Evolutionary conservation across 2,888 invertebrate species (phyloP).

Genomic region (Troilus luridus): DNA sequence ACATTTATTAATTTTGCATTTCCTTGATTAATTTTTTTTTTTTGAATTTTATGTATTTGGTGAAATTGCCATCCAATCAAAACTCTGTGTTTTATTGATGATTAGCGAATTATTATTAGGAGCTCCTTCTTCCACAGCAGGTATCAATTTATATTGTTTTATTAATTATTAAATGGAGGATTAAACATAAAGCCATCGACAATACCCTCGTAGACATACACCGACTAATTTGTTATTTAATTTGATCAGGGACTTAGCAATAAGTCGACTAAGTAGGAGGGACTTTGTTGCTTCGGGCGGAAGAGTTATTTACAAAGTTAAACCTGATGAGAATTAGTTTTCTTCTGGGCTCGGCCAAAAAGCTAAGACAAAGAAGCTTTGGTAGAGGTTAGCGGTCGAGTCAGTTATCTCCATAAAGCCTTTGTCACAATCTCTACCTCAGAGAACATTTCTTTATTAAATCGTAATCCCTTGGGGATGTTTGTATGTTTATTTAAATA

Average conservation of each 20-base stretch:
- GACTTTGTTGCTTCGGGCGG: neutral
- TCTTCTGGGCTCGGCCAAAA: neutral
- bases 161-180: no score
- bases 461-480: neutral
- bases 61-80: no score
- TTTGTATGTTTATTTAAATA: neutral
- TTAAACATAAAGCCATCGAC: no score
- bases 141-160: no score
- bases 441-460: neutral
- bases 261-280: conserved; percentile 4
- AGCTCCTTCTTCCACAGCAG: no score
- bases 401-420: neutral
- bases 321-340: neutral
- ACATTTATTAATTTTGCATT: no score
- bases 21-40: no score
- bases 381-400: neutral
- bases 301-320: neutral
- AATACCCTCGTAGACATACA: neutral
- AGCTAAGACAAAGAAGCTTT: neutral
- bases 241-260: conserved; percentile 4
- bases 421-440: neutral
- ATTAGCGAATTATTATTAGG: no score
- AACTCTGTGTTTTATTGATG: no score
- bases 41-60: no score
- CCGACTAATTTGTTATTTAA: conserved; percentile 14